A percentile compares a stretch with the other conserved stretches of the same genome.
phyloP scores from a whole-genome alignment of 2,113 vertebrate genomes.

The Leucoraja erinaceus region DNA sequence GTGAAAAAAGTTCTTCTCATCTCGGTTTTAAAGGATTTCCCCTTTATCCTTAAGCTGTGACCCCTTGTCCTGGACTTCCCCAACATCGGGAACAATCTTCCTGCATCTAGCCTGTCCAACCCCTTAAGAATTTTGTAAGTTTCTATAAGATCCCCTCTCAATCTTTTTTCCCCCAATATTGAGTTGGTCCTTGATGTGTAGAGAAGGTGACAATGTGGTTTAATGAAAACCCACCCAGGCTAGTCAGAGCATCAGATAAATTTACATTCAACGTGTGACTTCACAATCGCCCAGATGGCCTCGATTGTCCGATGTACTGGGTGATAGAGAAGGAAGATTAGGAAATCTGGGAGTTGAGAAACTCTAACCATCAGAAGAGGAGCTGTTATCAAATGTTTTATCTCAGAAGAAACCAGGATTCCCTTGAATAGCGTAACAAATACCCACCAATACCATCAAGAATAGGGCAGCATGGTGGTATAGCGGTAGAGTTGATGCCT shows the following conservation, averaged over 20 bases:
- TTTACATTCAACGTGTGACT: neutral
- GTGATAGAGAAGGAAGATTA: neutral
- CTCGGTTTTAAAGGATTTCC: too few species aligned
- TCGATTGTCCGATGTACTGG: neutral
- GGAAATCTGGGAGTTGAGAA: conserved; percentile 3
- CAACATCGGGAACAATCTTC: too few species aligned
- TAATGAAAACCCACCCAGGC: neutral
- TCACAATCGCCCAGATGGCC: too few species aligned
- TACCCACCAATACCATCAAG: too few species aligned
- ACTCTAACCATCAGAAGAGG: neutral
- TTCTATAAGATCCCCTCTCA: too few species aligned
- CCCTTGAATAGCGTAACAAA: neutral
- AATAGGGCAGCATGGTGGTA: too few species aligned
- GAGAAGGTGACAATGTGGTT: neutral
- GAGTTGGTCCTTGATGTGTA: neutral
- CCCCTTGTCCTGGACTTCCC: too few species aligned
- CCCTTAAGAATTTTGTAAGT: too few species aligned
- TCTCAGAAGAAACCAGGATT: conserved; percentile 6
- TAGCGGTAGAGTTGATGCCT: too few species aligned
- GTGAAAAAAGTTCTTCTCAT: too few species aligned
- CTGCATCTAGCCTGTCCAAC: too few species aligned
- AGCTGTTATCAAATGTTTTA: neutral
- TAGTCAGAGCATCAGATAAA: conserved; percentile 16
- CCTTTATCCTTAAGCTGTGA: too few species aligned
- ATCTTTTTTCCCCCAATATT: neutral